Base-by-base conservation (phyloP, 1,140 invertebrate genomes). In the Camponotus floridanus region DNA sequence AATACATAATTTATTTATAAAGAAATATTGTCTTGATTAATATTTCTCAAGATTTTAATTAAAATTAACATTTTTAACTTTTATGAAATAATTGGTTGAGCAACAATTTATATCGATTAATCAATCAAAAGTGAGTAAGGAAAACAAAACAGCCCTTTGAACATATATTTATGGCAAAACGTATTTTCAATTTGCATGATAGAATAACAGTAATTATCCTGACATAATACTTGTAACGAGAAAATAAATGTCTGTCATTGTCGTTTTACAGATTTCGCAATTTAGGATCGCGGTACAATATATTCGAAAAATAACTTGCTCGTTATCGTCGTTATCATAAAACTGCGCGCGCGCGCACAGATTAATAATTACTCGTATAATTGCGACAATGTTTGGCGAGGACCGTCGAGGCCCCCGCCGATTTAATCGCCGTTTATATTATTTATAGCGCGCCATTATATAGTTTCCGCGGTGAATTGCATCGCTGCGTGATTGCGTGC, bases 371-470 rank as follows among this genome's bases (percentile, higher is more conserved):
- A 83, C 68, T 73, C 79, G 57, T 51, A 74, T 83, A 74, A 83
- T 83, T 83, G 62, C 73, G 70, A 33, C 21, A 33, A 21, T 15
- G 18, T 85, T 70, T 55, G 15, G 21, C 64, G 64, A 62, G 57
- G n/a, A 15, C 36, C 65, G 65, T 36, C n/a, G 74, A 45, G n/a
- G 57, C 4, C n/a, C 61, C 15, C 8, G 42, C 42, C 45, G 45
- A 85, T 85, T 76, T 78, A 78, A 85, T 85, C 74, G 62, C 26
- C 36, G 81, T 21, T 65, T 78, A 85, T 76, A 85, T 85, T 78
- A 76, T 85, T 85, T 78, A 85, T 78, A 85, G 74, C 36, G 61
- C 6, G 59, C 73, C 73, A 85, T 85, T 76, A 85, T 85, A 85
- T 65, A 78, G 61, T 78, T 78, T 85, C 74, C 55, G 74, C 73